Base-by-base conservation (phyloP, 1,140 invertebrate species). In the Mactra quadrangularis region DNA sequence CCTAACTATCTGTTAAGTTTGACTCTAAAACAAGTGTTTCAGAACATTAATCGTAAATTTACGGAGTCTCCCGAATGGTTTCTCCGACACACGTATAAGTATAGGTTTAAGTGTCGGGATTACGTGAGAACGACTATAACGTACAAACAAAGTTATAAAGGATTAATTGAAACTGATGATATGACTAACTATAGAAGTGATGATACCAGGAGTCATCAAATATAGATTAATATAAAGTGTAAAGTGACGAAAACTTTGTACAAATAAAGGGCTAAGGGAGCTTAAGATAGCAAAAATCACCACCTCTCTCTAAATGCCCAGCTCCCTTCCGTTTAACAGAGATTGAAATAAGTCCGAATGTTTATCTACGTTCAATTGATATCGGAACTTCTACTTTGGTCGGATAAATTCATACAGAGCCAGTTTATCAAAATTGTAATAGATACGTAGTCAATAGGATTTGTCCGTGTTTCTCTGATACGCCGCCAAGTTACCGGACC, bases 371-470 rank as follows among this genome's bases (percentile, higher is more conserved):
- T 35, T 60, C 1, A 35, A 11, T 64, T 17, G 25, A 33, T 76
- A 76, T 76, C 74, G 62, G 64, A 38, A 76, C 74, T 60, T 76
- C 60, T 55, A 57, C 74, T 76, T 76, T 76, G 74, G 62, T 76
- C 74, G 74, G 17, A 29, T 19, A 47, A 50, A 50, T 35, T 35
- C n/a, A 25, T 41, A 50, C 55, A 62, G 59, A 76, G 74, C 59
- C 45, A 50, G 55, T 60, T 76, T 62, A 50, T 76, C 57, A 50
- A 62, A 50, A 60, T 62, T 76, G 74, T 76, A 76, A 76, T 64
- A 76, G 74, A 76, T 76, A 76, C 74, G 74, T 62, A 76, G 62
- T 76, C 74, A 62, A 76, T 76, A n/a, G 47, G 41, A 57, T 76
- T 76, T 60, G 74, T 41, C 62, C 45, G 74, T 31, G 50, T 55